These are phyloP conservation scores for Ophiodon elongatus DNA, from an alignment of 2,113 vertebrate genomes.

Conservation along the genomic window DNA sequence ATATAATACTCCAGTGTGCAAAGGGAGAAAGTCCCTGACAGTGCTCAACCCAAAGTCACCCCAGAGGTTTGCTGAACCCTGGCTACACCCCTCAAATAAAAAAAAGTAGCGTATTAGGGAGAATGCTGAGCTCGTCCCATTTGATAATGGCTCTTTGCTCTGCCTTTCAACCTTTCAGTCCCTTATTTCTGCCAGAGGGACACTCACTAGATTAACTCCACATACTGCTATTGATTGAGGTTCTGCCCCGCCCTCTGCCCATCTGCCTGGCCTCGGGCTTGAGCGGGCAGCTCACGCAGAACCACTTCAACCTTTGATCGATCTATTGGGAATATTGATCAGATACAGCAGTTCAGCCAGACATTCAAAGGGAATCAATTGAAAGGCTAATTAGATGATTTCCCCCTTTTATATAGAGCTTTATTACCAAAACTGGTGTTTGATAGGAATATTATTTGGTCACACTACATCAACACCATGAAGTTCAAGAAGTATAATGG, in stretches of 20 bases:
- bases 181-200: slow-evolving; percentile 63
- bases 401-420: background rate
- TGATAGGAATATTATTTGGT: background rate
- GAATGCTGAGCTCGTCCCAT: slow-evolving; percentile 63
- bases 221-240: slow-evolving; percentile 51
- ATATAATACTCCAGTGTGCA: slow-evolving; percentile 44
- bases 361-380: slow-evolving; percentile 23
- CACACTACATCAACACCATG: background rate
- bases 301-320: slow-evolving; percentile 18
- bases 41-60: slow-evolving; percentile 66
- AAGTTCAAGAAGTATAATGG: background rate
- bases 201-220: slow-evolving; percentile 76
- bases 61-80: slow-evolving; percentile 35
- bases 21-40: slow-evolving; percentile 59
- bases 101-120: slow-evolving; percentile 35
- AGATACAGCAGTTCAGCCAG: background rate
- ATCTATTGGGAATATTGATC: slow-evolving; percentile 43
- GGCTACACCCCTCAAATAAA: slow-evolving; percentile 10
- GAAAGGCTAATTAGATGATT: background rate
- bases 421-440: background rate
- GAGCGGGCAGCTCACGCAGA: slow-evolving; percentile 1
- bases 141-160: slow-evolving; percentile 62
- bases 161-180: slow-evolving; percentile 61
- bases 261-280: background rate
- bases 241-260: background rate